phyloP scores from a whole-genome alignment of 92 coral and sea anemone genomes.

The Chrysogorgia sp. region DNA sequence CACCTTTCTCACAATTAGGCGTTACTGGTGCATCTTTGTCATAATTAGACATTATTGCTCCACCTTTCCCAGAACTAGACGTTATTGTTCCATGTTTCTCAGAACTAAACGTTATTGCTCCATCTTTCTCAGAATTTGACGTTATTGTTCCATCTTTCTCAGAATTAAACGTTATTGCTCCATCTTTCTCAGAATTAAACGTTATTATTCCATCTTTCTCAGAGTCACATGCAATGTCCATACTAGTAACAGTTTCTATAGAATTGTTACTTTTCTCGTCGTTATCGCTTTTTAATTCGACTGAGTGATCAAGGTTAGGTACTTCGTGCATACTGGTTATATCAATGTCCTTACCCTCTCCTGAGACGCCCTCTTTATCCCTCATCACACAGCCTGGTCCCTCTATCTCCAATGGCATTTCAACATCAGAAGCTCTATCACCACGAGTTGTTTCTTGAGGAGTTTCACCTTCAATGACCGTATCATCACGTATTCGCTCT shows the following conservation, averaged over 20 bases:
- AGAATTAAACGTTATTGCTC: not conserved
- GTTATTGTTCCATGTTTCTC: not conserved
- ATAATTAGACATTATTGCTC: not conserved
- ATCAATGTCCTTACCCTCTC: not conserved
- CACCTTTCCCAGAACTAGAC: not conserved
- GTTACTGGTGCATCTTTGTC: not conserved
- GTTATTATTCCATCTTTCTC: not conserved
- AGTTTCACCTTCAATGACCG: not conserved
- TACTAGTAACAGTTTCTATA: not conserved
- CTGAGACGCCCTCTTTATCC: not conserved
- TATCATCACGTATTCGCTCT: not conserved
- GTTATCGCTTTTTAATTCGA: not conserved
- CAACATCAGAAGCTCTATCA: not conserved
- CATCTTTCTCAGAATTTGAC: not conserved
- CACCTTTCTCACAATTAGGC: not conserved
- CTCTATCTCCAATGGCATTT: not conserved
- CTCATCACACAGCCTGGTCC: not conserved
- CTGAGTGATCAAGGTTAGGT: not conserved
- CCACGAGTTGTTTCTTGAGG: not conserved
- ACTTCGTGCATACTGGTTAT: not conserved
- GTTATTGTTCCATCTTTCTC: not conserved
- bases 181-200: not conserved
- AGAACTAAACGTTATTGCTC: not conserved
- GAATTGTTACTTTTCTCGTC: no score
- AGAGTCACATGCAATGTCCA: not conserved